A percentile compares a stretch with the other conserved stretches of the same genome.
These are phyloP conservation scores for Pseudorhombus dupliciocellatus DNA, from an alignment of 2,113 vertebrate genomes.

Conservation along the genomic window DNA sequence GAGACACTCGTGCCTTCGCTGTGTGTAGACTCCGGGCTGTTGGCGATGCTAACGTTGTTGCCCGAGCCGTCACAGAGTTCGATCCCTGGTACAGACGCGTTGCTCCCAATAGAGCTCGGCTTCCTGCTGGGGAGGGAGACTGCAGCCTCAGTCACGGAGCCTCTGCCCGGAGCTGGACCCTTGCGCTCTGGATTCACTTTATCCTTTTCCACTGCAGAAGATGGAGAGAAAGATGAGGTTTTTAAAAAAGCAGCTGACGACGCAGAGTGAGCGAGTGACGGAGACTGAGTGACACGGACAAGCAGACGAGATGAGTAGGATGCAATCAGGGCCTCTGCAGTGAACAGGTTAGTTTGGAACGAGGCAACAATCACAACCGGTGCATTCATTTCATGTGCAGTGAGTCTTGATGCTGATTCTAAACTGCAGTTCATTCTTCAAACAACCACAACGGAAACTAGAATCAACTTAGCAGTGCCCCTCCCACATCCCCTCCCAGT, in stretches of 20 bases:
- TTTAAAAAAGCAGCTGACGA: not conserved
- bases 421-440: slow-evolving; percentile 17
- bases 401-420: slow-evolving; percentile 13
- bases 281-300: slow-evolving; percentile 19
- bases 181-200: slow-evolving; percentile 66
- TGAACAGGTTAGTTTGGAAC: slow-evolving; percentile 62
- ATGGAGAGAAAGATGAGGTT: not conserved
- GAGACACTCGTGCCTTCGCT: slow-evolving; percentile 73
- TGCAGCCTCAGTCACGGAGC: slow-evolving; percentile 27
- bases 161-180: slow-evolving; percentile 8
- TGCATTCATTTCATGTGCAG: not conserved
- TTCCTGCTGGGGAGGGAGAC: slow-evolving; percentile 51
- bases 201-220: slow-evolving; percentile 67
- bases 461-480: slow-evolving; percentile 19
- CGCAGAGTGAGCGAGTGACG: not conserved
- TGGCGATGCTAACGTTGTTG: slow-evolving; percentile 52
- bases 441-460: slow-evolving; percentile 28
- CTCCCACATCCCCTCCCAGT: slow-evolving; percentile 37
- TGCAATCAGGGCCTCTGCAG: slow-evolving; percentile 48
- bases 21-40: slow-evolving; percentile 71
- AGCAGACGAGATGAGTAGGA: slow-evolving; percentile 31
- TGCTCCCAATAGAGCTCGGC: not conserved
- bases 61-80: slow-evolving; percentile 51
- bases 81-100: slow-evolving; percentile 33
- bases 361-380: slow-evolving; percentile 34